Conservation (phyloP, 2,797 vertebrate species). For the Smutsia temminckii region DNA sequence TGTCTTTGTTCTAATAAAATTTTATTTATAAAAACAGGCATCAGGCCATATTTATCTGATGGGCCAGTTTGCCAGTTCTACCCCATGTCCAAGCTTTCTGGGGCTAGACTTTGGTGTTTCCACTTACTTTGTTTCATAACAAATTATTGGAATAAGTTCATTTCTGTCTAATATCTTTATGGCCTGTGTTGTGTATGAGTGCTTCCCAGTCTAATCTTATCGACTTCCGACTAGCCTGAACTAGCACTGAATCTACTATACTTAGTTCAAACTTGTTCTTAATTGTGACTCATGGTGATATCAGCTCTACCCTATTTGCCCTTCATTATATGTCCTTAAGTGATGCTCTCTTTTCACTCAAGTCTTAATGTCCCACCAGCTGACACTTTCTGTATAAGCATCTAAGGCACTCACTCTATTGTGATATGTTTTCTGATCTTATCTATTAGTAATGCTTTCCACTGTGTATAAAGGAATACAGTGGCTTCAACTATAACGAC, state of each 20-base stretch:
- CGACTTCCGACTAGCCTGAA: background rate
- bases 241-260: background rate
- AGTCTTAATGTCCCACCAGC: background rate
- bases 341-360: background rate
- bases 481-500: background rate
- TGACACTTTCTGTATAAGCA: background rate
- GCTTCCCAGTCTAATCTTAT: background rate
- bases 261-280: background rate
- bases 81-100: background rate
- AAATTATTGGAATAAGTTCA: background rate
- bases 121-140: background rate
- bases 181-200: background rate
- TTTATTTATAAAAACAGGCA: background rate
- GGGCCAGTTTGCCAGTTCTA: background rate
- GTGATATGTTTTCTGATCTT: background rate
- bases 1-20: background rate
- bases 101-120: background rate
- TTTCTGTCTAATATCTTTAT: background rate
- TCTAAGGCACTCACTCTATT: background rate
- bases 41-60: background rate
- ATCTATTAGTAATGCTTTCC: background rate
- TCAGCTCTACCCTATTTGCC: background rate
- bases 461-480: background rate
- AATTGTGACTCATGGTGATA: background rate
- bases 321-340: background rate